A percentile compares a stretch with the other conserved stretches of the same genome.
These are phyloP conservation scores for Mustelus asterias DNA, from an alignment of 2,113 vertebrate genomes.

Conservation along the genomic window DNA sequence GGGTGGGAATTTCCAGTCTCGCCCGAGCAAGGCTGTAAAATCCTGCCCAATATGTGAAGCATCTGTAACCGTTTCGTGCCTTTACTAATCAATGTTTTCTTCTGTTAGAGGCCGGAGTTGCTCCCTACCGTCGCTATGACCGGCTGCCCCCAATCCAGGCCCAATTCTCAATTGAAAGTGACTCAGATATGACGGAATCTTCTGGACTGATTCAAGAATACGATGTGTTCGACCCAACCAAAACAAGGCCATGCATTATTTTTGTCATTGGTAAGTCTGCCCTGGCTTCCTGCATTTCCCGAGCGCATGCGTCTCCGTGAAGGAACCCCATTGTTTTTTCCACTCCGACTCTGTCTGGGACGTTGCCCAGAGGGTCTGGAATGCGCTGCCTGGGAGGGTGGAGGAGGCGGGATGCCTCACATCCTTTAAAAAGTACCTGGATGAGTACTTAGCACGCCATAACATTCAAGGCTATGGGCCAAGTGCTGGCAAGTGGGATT, in stretches of 20 bases:
- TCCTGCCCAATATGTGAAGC: neutral
- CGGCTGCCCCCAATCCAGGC: conserved; percentile 52
- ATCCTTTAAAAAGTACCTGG: too few relatives aligned
- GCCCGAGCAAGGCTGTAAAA: too few relatives aligned
- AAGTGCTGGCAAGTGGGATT: too few relatives aligned
- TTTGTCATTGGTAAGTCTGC: conserved; percentile 55
- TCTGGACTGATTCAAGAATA: conserved; percentile 58
- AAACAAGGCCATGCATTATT: conserved; percentile 52
- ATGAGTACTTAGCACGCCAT: too few relatives aligned
- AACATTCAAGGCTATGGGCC: too few relatives aligned
- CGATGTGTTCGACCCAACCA: conserved; percentile 53
- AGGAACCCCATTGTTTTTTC: neutral
- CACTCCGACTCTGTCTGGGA: neutral
- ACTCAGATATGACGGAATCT: conserved; percentile 58
- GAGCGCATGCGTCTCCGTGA: neutral
- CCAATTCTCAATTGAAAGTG: conserved; percentile 62
- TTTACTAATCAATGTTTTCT: conserved; percentile 22
- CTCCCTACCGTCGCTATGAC: conserved; percentile 44
- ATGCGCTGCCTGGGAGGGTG: too few relatives aligned
- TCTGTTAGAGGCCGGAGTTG: conserved; percentile 38
- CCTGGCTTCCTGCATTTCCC: neutral
- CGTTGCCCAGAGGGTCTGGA: neutral
- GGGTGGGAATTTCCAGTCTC: too few relatives aligned
- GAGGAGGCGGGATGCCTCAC: too few relatives aligned
- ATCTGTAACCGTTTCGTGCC: too few relatives aligned